phyloP scores from a whole-genome alignment of 2,113 vertebrate genomes.

The Cyanoramphus novaezelandiae region DNA sequence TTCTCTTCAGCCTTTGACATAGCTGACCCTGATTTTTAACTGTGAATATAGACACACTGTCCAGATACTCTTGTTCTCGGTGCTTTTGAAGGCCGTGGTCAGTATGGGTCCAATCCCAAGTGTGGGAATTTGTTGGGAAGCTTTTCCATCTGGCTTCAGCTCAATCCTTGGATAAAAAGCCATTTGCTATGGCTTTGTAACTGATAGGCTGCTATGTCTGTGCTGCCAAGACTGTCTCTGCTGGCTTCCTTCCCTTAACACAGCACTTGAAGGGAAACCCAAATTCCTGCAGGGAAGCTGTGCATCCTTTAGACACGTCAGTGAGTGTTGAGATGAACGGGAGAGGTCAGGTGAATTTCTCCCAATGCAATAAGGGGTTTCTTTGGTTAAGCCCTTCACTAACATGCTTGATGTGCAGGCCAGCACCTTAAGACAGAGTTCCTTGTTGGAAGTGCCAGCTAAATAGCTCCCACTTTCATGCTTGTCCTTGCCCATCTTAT shows the following conservation, averaged over 20 bases:
- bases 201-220: not conserved
- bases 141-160: not conserved
- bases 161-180: not conserved
- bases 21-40: not conserved
- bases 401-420: not conserved
- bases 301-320: accelerated
- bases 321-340: not conserved
- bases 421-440: not conserved
- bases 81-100: not conserved
- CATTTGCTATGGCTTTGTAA: not conserved
- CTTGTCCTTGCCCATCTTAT: not conserved
- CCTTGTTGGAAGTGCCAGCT: not conserved
- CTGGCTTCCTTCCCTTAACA: not conserved
- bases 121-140: not conserved
- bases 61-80: not conserved
- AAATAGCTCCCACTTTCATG: too few species aligned
- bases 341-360: not conserved
- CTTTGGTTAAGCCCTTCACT: not conserved
- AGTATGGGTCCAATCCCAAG: not conserved
- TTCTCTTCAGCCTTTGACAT: not conserved
- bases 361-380: not conserved
- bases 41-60: not conserved
- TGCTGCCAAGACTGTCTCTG: not conserved
- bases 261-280: not conserved
- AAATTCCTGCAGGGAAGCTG: not conserved